phyloP scores from a whole-genome alignment of 30 jellyfish, hydroid and myxozoan genomes.

The Mastigias papua region DNA sequence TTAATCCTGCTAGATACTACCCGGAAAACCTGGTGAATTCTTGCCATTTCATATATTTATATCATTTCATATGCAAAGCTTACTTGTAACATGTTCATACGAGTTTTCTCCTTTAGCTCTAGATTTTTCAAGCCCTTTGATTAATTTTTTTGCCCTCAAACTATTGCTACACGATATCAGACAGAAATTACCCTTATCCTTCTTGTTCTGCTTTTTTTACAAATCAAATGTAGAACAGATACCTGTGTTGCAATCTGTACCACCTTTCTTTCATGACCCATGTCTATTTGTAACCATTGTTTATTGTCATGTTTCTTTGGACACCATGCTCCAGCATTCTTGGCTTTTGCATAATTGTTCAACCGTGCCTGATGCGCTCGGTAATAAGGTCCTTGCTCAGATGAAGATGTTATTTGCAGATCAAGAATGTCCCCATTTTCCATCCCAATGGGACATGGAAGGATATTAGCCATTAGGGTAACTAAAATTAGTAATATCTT shows the following conservation, averaged over 20 bases:
- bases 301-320: slow-evolving; percentile 33
- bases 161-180: too few relatives aligned
- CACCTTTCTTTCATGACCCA: slow-evolving; percentile 17
- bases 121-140: too few relatives aligned
- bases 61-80: too few relatives aligned
- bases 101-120: too few relatives aligned
- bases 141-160: too few relatives aligned
- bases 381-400: slow-evolving; percentile 31
- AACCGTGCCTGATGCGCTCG: slow-evolving; percentile 31
- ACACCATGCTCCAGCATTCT: slow-evolving; percentile 64
- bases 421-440: slow-evolving; percentile 18
- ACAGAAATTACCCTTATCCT: too few relatives aligned
- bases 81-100: too few relatives aligned
- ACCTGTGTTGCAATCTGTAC: slow-evolving; percentile 39
- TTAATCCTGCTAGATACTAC: too few relatives aligned
- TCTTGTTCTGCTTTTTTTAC: too few relatives aligned
- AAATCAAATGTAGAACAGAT: too few relatives aligned
- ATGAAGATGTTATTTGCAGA: slow-evolving; percentile 16
- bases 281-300: slow-evolving; percentile 44
- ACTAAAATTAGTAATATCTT: neutral
- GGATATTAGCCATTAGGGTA: slow-evolving; percentile 1
- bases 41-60: too few relatives aligned
- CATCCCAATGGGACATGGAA: slow-evolving; percentile 46
- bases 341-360: slow-evolving; percentile 23
- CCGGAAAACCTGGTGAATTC: too few relatives aligned